Evolutionary conservation across 2,888 invertebrate genomes (phyloP).

Genomic region (Serripes groenlandicus): DNA sequence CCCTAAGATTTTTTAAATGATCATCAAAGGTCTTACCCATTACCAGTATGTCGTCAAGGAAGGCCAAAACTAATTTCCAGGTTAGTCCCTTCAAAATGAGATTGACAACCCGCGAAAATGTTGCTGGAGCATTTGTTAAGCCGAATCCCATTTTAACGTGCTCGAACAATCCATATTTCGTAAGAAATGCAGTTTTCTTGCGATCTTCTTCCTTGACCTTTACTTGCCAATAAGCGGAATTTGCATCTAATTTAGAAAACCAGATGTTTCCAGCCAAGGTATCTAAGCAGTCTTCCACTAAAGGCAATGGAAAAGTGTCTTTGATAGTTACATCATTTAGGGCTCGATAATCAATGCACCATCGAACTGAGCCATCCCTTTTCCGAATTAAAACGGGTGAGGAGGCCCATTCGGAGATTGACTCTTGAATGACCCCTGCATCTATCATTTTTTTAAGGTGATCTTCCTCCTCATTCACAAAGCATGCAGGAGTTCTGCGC

Average conservation of each 20-base stretch:
- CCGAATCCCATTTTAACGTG: conserved; percentile 35
- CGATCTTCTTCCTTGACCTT: conserved; percentile 30
- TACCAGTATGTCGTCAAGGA: conserved; percentile 63
- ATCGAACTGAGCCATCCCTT: conserved; percentile 51
- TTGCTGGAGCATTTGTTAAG: conserved; percentile 31
- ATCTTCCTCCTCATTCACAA: conserved; percentile 57
- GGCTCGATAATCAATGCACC: conserved; percentile 52
- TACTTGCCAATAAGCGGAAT: conserved; percentile 60
- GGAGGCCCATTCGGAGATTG: conserved; percentile 56
- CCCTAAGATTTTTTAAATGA: conserved; percentile 7
- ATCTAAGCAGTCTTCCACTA: conserved; percentile 57
- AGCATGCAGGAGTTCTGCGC: conserved; percentile 51
- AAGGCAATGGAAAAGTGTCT: conserved; percentile 54
- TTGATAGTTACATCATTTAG: conserved; percentile 40
- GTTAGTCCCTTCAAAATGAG: conserved; percentile 53
- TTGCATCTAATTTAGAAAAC: conserved; percentile 57
- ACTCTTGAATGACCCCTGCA: conserved; percentile 47
- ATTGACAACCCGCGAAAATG: conserved; percentile 48
- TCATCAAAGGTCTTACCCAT: conserved; percentile 35
- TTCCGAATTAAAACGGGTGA: conserved; percentile 59
- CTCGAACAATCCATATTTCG: conserved; percentile 30
- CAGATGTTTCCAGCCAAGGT: conserved; percentile 49
- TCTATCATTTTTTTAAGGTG: conserved; percentile 52
- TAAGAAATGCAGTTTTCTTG: conserved; percentile 34
- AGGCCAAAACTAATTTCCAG: conserved; percentile 50